Evolutionary conservation across 2,113 vertebrate genomes (phyloP).

Genomic region (Rhodinocichla rosea): DNA sequence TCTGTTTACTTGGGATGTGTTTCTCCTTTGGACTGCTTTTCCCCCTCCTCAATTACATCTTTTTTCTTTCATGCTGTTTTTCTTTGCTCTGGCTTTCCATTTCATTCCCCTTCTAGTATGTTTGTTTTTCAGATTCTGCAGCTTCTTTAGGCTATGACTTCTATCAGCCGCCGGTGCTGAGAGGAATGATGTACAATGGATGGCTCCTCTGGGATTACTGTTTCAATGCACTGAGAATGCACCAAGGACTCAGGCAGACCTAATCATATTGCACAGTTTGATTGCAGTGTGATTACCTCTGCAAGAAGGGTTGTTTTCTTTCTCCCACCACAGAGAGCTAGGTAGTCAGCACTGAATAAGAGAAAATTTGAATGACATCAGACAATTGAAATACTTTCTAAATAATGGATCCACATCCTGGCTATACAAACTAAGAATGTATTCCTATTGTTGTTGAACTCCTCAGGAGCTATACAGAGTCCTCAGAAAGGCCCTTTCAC

Average conservation of each 20-base stretch:
- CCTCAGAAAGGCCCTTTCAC: constrained; percentile 5
- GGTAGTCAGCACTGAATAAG: constrained; percentile 35
- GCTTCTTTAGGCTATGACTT: constrained; percentile 48
- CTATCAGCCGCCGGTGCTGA: background rate
- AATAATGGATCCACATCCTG: constrained; percentile 43
- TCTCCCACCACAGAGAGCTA: constrained; percentile 1
- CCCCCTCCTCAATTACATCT: constrained; percentile 9
- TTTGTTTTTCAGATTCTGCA: constrained; percentile 56
- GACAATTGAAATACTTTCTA: constrained; percentile 56
- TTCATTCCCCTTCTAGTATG: constrained; percentile 23
- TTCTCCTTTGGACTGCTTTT: constrained; percentile 22
- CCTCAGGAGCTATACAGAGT: background rate
- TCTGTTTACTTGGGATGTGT: background rate
- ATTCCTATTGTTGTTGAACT: constrained; percentile 26
- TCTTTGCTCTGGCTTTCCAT: constrained; percentile 22
- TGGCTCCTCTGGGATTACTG: background rate
- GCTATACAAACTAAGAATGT: constrained; percentile 19
- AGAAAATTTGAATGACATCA: constrained; percentile 59
- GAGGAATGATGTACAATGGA: constrained; percentile 2
- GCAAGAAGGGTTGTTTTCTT: constrained; percentile 49
- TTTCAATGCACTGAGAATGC: constrained; percentile 42
- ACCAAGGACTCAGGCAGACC: constrained; percentile 27
- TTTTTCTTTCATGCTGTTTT: constrained; percentile 16
- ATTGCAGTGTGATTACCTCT: constrained; percentile 53
- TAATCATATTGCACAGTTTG: constrained; percentile 53